Conservation (phyloP, 2,888 invertebrate genomes). For the Embidobia sp. region DNA sequence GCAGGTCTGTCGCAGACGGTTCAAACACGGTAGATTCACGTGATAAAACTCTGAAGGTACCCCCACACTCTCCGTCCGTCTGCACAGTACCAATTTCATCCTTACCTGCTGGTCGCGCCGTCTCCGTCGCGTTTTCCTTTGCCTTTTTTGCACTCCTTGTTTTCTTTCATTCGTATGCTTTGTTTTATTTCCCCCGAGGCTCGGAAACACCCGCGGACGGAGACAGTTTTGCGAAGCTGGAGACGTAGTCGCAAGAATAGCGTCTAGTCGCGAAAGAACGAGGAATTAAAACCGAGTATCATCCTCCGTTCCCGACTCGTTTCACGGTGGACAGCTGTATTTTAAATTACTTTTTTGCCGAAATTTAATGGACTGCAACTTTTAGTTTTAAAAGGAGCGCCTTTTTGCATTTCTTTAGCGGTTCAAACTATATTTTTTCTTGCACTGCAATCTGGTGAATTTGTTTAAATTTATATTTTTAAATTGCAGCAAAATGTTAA, state of each 20-base stretch:
- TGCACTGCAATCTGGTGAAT: no score
- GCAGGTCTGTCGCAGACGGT: conserved; percentile 62
- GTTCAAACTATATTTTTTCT: no score
- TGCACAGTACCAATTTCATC: conserved; percentile 30
- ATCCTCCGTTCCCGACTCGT: conserved; percentile 5
- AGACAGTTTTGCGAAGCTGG: conserved; percentile 61
- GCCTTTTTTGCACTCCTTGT: conserved; percentile 54
- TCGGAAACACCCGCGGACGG: conserved; percentile 57
- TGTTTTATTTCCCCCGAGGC: conserved; percentile 65
- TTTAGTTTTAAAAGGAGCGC: no score
- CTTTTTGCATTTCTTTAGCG: no score
- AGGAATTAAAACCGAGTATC: conserved; percentile 47
- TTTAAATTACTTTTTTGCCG: no score
- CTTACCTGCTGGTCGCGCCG: conserved; percentile 19
- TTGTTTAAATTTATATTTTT: no score
- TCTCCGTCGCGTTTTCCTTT: conserved; percentile 39
- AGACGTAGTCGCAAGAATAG: conserved; percentile 34
- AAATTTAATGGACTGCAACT: no score
- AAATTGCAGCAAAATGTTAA: no score
- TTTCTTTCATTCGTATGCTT: conserved; percentile 63
- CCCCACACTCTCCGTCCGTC: conserved; percentile 40
- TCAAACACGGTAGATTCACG: conserved; percentile 63
- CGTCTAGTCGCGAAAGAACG: conserved; percentile 37
- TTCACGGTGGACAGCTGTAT: no score
- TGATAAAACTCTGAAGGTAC: conserved; percentile 62